Evolutionary conservation across 2,113 vertebrate species (phyloP), one percentile per base, ranked within the genome.

Genomic region (Marcusenius ussheri): DNA sequence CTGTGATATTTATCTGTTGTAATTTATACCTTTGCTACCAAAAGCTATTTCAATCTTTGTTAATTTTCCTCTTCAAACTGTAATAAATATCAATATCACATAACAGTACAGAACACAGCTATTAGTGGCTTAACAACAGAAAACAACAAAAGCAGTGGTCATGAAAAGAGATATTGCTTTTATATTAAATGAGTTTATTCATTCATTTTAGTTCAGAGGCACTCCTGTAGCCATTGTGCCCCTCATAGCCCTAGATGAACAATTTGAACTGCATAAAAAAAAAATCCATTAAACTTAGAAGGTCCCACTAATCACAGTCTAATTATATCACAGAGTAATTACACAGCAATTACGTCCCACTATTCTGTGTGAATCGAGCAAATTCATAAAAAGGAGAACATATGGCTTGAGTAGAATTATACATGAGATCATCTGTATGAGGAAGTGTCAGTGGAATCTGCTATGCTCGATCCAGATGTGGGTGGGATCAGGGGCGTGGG

Each of bases 281-380:
- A 87, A 87, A 91, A 56, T 88, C 39, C 93, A 93, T 93, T 92
- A 93, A 94, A 92, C 91, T 92, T 21, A 56, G 91, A 90, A 92
- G 91, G 92, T 92, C 87, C 56, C 88, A 88, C 92, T 94, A 94
- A 95, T 94, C 92, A 92, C 89, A 56, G 91, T 92, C 84, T 93
- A 94, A 94, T 94, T 94, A 92, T 93, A 93, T 93, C 93, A 93
- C 91, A 93, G 91, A 92, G 92, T 92, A 95, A 94, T 95, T 94
- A 93, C 91, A 93, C 90, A 92, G 93, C 93, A 93, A 94, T 94
- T 94, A 94, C 91, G 91, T 89, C 89, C 90, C 90, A 87, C 91
- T 93, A 91, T 93, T 93, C 92, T 92, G 91, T 92, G 89, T 91
- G 91, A 94, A 93, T 91, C n/a, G 90, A 92, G 91, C 91, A 93